Evolutionary conservation across 2,113 vertebrate genomes (phyloP).

Genomic region (Camarhynchus parvulus): DNA sequence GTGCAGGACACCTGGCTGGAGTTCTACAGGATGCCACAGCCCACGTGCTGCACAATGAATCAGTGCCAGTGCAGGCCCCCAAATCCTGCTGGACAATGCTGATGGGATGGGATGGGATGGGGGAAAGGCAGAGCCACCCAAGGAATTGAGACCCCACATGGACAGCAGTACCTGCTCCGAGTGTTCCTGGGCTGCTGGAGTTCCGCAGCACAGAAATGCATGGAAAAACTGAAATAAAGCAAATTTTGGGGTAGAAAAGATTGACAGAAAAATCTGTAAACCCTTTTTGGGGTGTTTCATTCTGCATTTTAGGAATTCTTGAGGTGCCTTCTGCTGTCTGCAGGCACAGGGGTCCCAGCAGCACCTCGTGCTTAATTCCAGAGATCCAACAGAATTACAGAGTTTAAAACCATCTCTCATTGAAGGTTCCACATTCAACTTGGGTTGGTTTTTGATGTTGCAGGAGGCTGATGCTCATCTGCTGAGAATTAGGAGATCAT

Average conservation of each 20-base stretch:
- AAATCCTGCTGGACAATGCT: background rate
- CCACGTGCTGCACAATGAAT: background rate
- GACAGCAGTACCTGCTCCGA: background rate
- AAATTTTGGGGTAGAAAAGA: background rate
- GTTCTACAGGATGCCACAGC: fast-evolving
- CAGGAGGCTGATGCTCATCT: conserved; percentile 34
- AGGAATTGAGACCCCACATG: fast-evolving
- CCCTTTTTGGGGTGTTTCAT: background rate
- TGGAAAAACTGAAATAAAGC: background rate
- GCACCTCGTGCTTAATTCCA: background rate
- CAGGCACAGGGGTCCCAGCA: background rate
- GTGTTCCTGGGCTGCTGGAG: fast-evolving
- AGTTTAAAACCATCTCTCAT: background rate
- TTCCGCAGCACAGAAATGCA: background rate
- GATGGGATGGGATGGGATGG: background rate
- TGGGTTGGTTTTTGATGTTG: conserved; percentile 20
- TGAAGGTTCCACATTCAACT: background rate
- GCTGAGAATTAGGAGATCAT: conserved; percentile 46
- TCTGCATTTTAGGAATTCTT: background rate
- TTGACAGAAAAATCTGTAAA: background rate
- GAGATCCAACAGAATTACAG: background rate
- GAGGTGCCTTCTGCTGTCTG: background rate
- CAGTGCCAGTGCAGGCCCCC: background rate
- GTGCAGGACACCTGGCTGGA: background rate
- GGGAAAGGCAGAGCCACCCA: background rate